Evolutionary conservation across 1,140 invertebrate species (phyloP).

Genomic region (Stegodyphus mimosarum): DNA sequence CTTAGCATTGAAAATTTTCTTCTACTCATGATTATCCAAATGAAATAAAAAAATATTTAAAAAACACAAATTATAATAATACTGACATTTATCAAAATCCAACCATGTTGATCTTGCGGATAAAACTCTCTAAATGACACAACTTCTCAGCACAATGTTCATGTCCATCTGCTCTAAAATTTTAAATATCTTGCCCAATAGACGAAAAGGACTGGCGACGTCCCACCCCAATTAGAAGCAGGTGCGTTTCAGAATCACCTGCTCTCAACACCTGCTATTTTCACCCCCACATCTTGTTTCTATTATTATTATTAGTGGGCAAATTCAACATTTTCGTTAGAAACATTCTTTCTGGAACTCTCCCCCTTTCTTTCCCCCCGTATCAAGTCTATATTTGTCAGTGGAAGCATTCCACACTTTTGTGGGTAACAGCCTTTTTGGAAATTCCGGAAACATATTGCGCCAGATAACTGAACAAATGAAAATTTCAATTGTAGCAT

Average conservation of each 20-base stretch:
- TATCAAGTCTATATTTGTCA: constrained; percentile 40
- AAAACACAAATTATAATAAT: too few species aligned
- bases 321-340: constrained; percentile 18
- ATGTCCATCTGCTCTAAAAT: constrained; percentile 39
- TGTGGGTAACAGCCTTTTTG: constrained; percentile 37
- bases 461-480: constrained; percentile 14
- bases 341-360: constrained; percentile 14
- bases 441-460: constrained; percentile 23
- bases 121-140: constrained; percentile 40
- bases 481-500: constrained; percentile 17
- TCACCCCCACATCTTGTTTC: constrained; percentile 28
- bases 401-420: constrained; percentile 33
- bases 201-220: constrained; percentile 34
- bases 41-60: too few species aligned
- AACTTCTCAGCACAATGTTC: constrained; percentile 37
- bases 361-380: constrained; percentile 12
- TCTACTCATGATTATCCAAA: too few species aligned
- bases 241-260: constrained; percentile 36
- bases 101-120: constrained; percentile 33
- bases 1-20: too few species aligned
- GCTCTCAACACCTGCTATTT: constrained; percentile 36
- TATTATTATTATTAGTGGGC: constrained; percentile 18
- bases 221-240: constrained; percentile 38
- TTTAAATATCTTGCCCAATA: constrained; percentile 40
- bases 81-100: too few species aligned